Evolutionary conservation across 2,797 vertebrate species (phyloP), one percentile per base, ranked within the genome.

Genomic region (Myripristis jacobus): DNA sequence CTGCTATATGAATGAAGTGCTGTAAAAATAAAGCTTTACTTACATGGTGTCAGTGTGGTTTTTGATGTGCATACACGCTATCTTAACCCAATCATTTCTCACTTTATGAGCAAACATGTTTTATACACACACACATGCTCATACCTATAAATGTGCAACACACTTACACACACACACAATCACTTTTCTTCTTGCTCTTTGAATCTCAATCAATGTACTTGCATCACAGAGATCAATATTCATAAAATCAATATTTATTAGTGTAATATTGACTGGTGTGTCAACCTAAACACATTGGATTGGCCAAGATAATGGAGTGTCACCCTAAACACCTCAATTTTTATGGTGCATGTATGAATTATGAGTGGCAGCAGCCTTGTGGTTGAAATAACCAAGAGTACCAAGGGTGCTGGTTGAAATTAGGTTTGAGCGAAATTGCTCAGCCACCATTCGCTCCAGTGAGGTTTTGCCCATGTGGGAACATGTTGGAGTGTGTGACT

Each of bases 161-260:
- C 4, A 41, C 54, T 43, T 8, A 61, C 18, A 38, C 60, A 38
- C 22, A 55, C 50, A 46, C 50, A 29, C 51, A 44, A 21, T 24
- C 16, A 72, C 41, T 53, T 62, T 48, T 47, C 56, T 51, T 54
- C 61, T 48, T 43, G 29, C 4, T 50, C 72, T 80, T 74, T 53
- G 67, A 67, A 84, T 79, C 78, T 79, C 64, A 58, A 34, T 86
- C 79, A 70, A 55, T 31, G 52, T 22, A 12, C 38, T 34, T 43
- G 48, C 55, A 66, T 60, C 36, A 38, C 27, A 62, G 36, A 25
- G 58, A 85, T 84, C 78, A 71, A 60, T 84, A 63, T 77, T 72
- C 44, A 65, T 69, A 22, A 73, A 81, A 84, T 87, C 79, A 56
- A 86, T 88, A 62, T 83, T 83, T 87, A 86, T 82, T 82, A 81